These are phyloP conservation scores for Megalopta genalis DNA, from an alignment of 1,140 invertebrate species.

Conservation along the genomic window DNA sequence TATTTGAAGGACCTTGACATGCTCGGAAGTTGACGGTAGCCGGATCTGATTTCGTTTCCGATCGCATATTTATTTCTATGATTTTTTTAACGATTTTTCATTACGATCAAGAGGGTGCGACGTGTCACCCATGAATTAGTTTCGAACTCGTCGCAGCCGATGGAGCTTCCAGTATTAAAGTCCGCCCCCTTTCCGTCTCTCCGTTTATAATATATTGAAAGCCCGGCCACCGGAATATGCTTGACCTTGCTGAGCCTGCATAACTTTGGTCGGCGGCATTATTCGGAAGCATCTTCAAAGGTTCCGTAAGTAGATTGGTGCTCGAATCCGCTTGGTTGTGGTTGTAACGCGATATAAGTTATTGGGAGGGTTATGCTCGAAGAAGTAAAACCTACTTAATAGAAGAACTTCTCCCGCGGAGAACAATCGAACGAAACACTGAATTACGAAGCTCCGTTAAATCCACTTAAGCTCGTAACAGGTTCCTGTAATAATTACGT, in stretches of 20 bases:
- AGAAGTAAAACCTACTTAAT: neutral
- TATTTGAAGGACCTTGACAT: neutral
- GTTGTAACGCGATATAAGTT: slow-evolving; percentile 19
- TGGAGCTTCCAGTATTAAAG: neutral
- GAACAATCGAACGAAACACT: neutral
- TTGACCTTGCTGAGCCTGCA: slow-evolving; percentile 6
- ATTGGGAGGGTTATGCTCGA: neutral
- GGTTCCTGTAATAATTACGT: too few species aligned
- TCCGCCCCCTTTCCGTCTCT: neutral
- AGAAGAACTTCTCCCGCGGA: neutral
- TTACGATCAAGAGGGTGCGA: too few species aligned
- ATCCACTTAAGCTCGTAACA: too few species aligned
- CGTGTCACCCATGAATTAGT: too few species aligned
- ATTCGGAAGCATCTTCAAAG: slow-evolving; percentile 24
- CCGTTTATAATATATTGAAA: neutral
- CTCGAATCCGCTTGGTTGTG: neutral
- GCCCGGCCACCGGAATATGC: neutral
- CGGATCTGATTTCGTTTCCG: too few species aligned
- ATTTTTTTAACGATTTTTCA: too few species aligned
- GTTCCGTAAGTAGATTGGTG: slow-evolving; percentile 26
- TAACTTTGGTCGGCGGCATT: slow-evolving; percentile 21
- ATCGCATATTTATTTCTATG: too few species aligned
- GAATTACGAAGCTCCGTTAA: neutral
- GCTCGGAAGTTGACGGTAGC: too few species aligned
- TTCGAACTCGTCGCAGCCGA: neutral